Percentiles rank a stretch among this genome's conserved stretches.
phyloP scores from a whole-genome alignment of 2,113 vertebrate genomes.

The Litocranius walleri region DNA sequence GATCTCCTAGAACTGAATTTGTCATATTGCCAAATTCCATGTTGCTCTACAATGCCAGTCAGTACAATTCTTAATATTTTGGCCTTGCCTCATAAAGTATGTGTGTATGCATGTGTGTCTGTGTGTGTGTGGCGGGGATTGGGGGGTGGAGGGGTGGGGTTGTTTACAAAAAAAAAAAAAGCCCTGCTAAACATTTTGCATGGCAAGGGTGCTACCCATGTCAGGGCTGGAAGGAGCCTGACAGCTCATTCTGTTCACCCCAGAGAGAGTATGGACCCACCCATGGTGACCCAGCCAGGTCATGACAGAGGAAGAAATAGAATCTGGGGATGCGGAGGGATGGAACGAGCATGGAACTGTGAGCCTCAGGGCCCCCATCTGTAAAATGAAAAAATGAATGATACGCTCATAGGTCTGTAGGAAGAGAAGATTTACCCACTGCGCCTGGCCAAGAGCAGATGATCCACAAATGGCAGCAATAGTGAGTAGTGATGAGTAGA shows the following conservation, averaged over 20 bases:
- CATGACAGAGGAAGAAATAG: background rate
- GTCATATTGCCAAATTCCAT: background rate
- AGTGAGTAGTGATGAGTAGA: background rate
- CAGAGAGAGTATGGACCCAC: background rate
- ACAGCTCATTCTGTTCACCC: background rate
- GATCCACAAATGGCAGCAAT: background rate
- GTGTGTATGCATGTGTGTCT: too few species aligned
- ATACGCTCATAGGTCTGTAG: background rate
- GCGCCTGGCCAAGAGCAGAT: background rate
- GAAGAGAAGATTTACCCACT: background rate
- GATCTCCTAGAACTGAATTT: background rate
- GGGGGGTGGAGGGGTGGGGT: background rate
- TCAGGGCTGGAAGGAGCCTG: background rate
- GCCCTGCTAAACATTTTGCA: background rate
- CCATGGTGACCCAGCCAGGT: background rate
- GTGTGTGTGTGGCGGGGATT: rapidly evolving
- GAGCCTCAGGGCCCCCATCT: background rate
- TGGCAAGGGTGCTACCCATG: rapidly evolving
- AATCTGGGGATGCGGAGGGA: background rate
- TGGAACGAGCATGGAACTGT: background rate
- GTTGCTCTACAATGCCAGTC: background rate
- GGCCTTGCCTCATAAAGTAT: too few species aligned
- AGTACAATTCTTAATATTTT: background rate
- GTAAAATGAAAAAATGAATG: background rate
- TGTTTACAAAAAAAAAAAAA: background rate